Evolutionary conservation across 2,113 vertebrate species (phyloP).

Genomic region (Cynoglossus semilaevis): DNA sequence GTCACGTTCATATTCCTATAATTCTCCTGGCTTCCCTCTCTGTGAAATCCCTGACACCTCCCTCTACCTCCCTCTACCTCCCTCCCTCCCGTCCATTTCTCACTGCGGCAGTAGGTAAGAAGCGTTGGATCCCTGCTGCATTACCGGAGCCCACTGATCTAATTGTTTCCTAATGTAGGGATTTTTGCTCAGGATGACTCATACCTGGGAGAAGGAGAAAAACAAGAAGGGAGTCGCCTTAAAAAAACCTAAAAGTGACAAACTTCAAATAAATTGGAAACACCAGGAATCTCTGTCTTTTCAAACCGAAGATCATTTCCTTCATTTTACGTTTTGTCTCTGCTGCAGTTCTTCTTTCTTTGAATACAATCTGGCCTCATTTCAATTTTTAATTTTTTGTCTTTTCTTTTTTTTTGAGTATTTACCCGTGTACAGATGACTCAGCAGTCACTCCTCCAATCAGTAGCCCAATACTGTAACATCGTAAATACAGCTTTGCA

Average conservation of each 20-base stretch:
- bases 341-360: neutral
- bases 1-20: slow-evolving; percentile 49
- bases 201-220: slow-evolving; percentile 38
- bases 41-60: slow-evolving; percentile 43
- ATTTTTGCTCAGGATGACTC: slow-evolving; percentile 68
- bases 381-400: neutral
- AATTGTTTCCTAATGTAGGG: slow-evolving; percentile 72
- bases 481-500: no score
- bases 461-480: no score
- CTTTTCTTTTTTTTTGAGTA: slow-evolving; percentile 1
- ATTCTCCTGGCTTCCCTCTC: slow-evolving; percentile 25
- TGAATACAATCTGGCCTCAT: neutral
- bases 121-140: slow-evolving; percentile 60
- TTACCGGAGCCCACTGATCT: slow-evolving; percentile 63
- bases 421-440: neutral
- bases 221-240: slow-evolving; percentile 24
- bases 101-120: slow-evolving; percentile 45
- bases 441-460: neutral
- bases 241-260: slow-evolving; percentile 44
- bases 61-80: slow-evolving; percentile 31
- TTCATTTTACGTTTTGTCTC: neutral
- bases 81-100: slow-evolving; percentile 42
- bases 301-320: neutral
- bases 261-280: slow-evolving; percentile 40
- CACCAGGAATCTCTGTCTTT: slow-evolving; percentile 22